Conservation (phyloP, 2,888 invertebrate genomes). For the Sabatieria punctata region DNA sequence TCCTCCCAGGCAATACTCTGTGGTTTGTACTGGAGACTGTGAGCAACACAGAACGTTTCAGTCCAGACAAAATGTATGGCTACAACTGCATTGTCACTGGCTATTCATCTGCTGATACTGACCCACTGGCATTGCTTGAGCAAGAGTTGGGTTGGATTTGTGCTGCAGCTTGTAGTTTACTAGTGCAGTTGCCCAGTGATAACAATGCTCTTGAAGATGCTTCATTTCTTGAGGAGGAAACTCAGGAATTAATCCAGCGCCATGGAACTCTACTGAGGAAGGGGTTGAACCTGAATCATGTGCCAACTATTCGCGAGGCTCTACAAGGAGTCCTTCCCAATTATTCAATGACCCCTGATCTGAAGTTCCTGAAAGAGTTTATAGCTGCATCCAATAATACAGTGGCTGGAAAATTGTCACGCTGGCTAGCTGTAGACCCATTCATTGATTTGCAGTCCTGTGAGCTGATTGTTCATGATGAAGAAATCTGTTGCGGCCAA, state of each 20-base stretch:
- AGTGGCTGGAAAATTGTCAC: constrained; percentile 72
- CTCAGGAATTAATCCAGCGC: constrained; percentile 33
- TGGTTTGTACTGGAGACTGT: constrained; percentile 89
- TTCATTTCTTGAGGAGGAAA: constrained; percentile 52
- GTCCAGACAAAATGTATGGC: constrained; percentile 13
- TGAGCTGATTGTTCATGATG: constrained; percentile 41
- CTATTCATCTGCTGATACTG: constrained; percentile 11
- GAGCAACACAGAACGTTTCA: constrained; percentile 37
- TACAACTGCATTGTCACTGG: constrained; percentile 24
- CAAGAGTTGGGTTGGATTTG: constrained; percentile 26
- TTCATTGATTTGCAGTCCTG: constrained; percentile 73
- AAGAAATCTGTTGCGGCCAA: constrained; percentile 54
- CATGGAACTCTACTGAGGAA: constrained; percentile 53
- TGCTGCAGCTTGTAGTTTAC: constrained; percentile 20
- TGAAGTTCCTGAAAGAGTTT: constrained; percentile 77
- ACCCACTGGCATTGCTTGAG: constrained; percentile 14
- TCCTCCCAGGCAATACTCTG: constrained; percentile 53
- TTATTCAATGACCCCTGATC: constrained; percentile 57
- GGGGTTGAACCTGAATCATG: constrained; percentile 69
- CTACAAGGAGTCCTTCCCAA: constrained; percentile 50
- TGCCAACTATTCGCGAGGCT: constrained; percentile 68
- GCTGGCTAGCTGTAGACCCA: constrained; percentile 84
- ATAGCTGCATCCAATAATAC: constrained; percentile 68
- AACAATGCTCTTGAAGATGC: constrained; percentile 42
- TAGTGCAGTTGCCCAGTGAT: constrained; percentile 18